phyloP scores from a whole-genome alignment of 1,140 invertebrate genomes.

The Maniola jurtina region DNA sequence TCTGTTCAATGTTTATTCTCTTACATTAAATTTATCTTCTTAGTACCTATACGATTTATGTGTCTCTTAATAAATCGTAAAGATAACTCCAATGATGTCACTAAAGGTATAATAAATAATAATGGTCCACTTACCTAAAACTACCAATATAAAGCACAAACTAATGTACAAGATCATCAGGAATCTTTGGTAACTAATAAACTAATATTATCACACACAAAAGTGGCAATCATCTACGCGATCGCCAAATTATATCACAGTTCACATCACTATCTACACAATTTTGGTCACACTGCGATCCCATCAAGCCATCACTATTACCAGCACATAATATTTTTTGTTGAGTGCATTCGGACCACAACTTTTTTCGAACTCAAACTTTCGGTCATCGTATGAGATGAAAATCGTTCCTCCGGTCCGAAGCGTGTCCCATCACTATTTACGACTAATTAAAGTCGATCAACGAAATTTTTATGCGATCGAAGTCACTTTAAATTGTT shows the following conservation, averaged over 20 bases:
- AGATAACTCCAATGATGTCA: not conserved
- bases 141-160: conserved; percentile 77
- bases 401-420: conserved; percentile 30
- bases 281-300: conserved; percentile 68
- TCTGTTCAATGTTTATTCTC: not conserved
- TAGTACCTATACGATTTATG: conserved; percentile 8
- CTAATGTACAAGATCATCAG: conserved; percentile 78
- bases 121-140: conserved; percentile 65
- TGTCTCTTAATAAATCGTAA: not conserved
- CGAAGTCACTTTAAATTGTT: conserved; percentile 60
- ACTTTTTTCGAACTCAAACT: conserved; percentile 69
- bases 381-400: conserved; percentile 63
- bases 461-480: conserved; percentile 42
- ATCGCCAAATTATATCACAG: conserved; percentile 72
- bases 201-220: conserved; percentile 72
- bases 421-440: conserved; percentile 53
- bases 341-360: conserved; percentile 63
- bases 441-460: conserved; percentile 28
- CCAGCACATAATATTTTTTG: conserved; percentile 64
- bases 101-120: not conserved
- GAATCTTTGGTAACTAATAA: conserved; percentile 78
- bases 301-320: conserved; percentile 73
- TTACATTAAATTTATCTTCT: conserved; percentile 21
- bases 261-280: conserved; percentile 72
- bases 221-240: conserved; percentile 70